Percentiles rank a stretch among this genome's conserved stretches.
Conservation (phyloP, 2,888 invertebrate genomes). For the Luffia ferchaultella region DNA sequence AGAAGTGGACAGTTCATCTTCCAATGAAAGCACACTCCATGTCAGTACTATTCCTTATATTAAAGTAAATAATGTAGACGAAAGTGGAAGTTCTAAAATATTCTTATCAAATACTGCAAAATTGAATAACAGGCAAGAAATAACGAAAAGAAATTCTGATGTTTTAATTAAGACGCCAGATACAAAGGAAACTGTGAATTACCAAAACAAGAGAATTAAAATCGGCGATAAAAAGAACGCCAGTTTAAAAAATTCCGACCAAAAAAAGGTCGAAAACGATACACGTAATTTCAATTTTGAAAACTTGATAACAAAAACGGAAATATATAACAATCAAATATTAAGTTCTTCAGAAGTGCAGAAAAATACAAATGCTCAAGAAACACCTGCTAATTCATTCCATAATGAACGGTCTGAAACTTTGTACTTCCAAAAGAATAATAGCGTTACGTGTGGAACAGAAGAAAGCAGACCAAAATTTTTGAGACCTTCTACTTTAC, state of each 20-base stretch:
- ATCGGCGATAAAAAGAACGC: slow-evolving; percentile 28
- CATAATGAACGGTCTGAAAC: slow-evolving; percentile 56
- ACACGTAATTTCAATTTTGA: slow-evolving; percentile 56
- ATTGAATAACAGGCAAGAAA: slow-evolving; percentile 31
- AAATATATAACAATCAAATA: slow-evolving; percentile 56
- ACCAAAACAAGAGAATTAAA: slow-evolving; percentile 29
- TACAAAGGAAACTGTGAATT: slow-evolving; percentile 39
- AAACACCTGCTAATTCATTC: slow-evolving; percentile 23
- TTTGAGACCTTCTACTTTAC: slow-evolving; percentile 81
- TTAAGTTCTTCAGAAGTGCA: slow-evolving; percentile 48
- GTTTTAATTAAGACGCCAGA: slow-evolving; percentile 35
- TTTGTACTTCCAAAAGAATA: slow-evolving; percentile 54
- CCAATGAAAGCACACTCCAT: neutral
- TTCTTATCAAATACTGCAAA: slow-evolving; percentile 30
- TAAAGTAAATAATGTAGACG: slow-evolving; percentile 48
- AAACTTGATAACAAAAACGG: slow-evolving; percentile 57
- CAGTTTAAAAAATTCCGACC: slow-evolving; percentile 26
- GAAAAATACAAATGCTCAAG: slow-evolving; percentile 42
- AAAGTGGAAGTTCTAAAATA: slow-evolving; percentile 26
- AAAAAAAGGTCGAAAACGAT: slow-evolving; percentile 35
- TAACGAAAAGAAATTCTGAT: slow-evolving; percentile 40
- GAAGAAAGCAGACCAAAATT: slow-evolving; percentile 71
- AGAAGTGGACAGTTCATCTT: slow-evolving; percentile 28
- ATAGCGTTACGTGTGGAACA: slow-evolving; percentile 25
- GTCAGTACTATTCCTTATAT: slow-evolving; percentile 31